Evolutionary conservation across 2,113 vertebrate species (phyloP).

Genomic region (Semnornis frantzii): DNA sequence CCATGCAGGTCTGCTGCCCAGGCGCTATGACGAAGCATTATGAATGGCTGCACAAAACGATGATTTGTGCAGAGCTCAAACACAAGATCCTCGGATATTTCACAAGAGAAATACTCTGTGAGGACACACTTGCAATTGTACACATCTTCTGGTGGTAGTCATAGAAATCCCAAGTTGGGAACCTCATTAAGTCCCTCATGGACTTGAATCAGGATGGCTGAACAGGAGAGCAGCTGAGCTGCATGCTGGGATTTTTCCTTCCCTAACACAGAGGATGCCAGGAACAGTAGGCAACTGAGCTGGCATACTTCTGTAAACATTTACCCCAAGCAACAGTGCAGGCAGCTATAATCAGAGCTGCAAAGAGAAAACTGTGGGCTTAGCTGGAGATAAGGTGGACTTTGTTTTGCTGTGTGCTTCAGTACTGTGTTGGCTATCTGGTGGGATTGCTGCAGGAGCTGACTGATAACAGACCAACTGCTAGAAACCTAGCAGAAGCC

Average conservation of each 20-base stretch:
- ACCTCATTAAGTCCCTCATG: not conserved
- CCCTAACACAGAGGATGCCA: not conserved
- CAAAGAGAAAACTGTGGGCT: not conserved
- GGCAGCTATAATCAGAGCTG: not conserved
- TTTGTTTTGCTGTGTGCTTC: not conserved
- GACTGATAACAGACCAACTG: not conserved
- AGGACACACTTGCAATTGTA: not conserved
- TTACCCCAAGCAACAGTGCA: not conserved
- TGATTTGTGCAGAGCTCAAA: not conserved
- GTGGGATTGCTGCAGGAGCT: not conserved
- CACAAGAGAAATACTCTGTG: not conserved
- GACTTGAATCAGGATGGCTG: not conserved
- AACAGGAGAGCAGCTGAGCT: not conserved
- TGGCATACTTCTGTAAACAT: not conserved
- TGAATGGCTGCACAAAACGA: not conserved
- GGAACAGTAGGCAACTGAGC: not conserved
- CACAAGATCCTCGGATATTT: not conserved
- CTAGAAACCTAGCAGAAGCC: not conserved
- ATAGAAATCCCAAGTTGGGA: not conserved
- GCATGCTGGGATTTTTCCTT: not conserved
- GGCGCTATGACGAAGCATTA: not conserved
- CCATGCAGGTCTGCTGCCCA: not conserved
- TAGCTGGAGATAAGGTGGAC: constrained; percentile 9
- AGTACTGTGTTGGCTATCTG: not conserved
- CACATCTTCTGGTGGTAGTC: not conserved